Evolutionary conservation across 2,113 vertebrate species (phyloP).

Genomic region (Sorex fumeus): DNA sequence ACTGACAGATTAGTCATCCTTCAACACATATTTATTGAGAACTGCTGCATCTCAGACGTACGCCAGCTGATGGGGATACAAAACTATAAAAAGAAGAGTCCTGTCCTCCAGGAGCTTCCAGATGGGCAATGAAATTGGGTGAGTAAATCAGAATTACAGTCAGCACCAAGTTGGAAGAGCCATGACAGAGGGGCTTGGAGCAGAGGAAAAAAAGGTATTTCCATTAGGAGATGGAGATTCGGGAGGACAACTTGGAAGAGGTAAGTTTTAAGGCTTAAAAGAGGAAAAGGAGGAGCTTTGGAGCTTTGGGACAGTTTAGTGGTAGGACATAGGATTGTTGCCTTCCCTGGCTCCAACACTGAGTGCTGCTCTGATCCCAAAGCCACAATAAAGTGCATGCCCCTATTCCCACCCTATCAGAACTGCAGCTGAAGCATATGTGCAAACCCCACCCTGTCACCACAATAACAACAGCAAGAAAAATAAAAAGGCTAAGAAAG

Average conservation of each 20-base stretch:
- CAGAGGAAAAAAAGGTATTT: background rate
- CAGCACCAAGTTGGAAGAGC: slow-evolving; percentile 44
- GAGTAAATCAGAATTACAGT: background rate
- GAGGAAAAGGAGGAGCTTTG: background rate
- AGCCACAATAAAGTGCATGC: too few species aligned
- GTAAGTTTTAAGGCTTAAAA: slow-evolving; percentile 34
- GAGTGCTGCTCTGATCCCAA: too few species aligned
- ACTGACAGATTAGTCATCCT: slow-evolving; percentile 46
- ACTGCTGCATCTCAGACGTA: background rate
- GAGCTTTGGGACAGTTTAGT: background rate
- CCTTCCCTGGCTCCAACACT: too few species aligned
- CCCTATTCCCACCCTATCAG: too few species aligned
- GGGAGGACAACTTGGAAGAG: slow-evolving; percentile 44
- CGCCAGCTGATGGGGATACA: slow-evolving; percentile 9
- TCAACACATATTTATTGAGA: slow-evolving; percentile 50
- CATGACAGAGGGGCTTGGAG: background rate
- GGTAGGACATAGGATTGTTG: background rate
- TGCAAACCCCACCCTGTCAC: too few species aligned
- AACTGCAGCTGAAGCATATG: too few species aligned
- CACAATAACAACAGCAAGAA: background rate
- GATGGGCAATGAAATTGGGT: background rate
- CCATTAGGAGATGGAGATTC: background rate
- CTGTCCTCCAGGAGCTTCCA: slow-evolving; percentile 47
- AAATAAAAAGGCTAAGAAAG: background rate
- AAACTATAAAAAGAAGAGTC: slow-evolving; percentile 43